Evolutionary conservation across 2,113 vertebrate species (phyloP).

Genomic region (Fukomys damarensis): DNA sequence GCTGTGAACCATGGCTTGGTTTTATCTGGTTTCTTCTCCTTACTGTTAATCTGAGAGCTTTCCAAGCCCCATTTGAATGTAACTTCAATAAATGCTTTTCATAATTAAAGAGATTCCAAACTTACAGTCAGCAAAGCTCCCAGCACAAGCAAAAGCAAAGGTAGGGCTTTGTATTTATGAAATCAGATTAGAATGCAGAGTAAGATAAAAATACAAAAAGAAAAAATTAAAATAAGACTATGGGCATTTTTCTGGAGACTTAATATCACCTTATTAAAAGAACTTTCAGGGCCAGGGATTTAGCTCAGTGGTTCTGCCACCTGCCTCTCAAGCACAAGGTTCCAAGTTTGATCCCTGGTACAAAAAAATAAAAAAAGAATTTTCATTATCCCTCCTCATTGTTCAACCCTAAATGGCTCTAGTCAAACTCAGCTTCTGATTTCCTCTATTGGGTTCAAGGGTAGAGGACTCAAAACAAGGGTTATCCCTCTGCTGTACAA

Average conservation of each 20-base stretch:
- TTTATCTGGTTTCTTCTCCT: not conserved
- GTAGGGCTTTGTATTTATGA: not conserved
- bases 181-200: not conserved
- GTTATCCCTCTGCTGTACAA: not conserved
- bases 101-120: slow-evolving; percentile 49
- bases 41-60: slow-evolving; percentile 25
- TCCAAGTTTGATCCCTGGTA: no score
- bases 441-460: not conserved
- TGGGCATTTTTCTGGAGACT: not conserved
- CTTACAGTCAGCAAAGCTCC: not conserved
- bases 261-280: not conserved
- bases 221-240: not conserved
- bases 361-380: no score
- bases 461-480: not conserved
- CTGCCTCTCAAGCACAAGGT: no score
- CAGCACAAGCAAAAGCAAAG: not conserved
- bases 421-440: not conserved
- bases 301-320: no score
- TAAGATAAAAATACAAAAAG: not conserved
- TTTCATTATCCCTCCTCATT: not conserved
- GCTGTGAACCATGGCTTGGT: not conserved
- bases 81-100: slow-evolving; percentile 55
- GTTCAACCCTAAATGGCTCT: not conserved
- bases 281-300: no score
- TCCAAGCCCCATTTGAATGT: slow-evolving; percentile 53